Base-by-base conservation (phyloP, 2,113 vertebrate species). In the Anguilla japonica region DNA sequence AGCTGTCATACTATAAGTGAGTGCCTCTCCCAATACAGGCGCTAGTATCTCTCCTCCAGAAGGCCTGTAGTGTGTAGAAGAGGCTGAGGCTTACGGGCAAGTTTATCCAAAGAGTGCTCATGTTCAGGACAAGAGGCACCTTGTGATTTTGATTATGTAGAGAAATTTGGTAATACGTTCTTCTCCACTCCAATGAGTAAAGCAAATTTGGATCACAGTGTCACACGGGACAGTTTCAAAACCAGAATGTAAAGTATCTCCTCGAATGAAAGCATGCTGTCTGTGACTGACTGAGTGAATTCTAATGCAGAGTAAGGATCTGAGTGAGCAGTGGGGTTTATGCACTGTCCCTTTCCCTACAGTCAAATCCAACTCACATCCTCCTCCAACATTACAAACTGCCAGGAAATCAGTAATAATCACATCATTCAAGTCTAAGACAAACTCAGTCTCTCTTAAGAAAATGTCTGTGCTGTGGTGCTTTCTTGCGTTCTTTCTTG, bases 311-410 rank as follows among this genome's bases (percentile, higher is more conserved):
- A n/a, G 15, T 75, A 0, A 34, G 29, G 29, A 40, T 11, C 9
- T 71, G 63, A n/a, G 7, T n/a, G 3, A n/a, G n/a, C 20, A 75
- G 71, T 11, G n/a, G 13, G 18, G 2, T 26, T 41, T 29, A 22
- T 57, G 22, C 71, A 20, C 71, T 85, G 84, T 79, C 84, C 84
- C 22, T 85, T 85, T 85, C 46, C n/a, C 71, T 43, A 41, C 71
- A 57, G 84, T 71, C 84, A 39, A 18, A 50, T 43, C 43, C 75
- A 34, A 34, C 29, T 53, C 84, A 56, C 67, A 41, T 53, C 71
- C 71, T 79, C n/a, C n/a, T 79, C 43, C 84, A 50, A 75, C 22
- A 67, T n/a, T 53, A 79, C 43, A 85, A 15, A 79, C 71, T 29
- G 71, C n/a, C 71, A 75, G 71, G 13, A 75, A 75, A 26, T 71